Base-by-base conservation (phyloP, 2,113 vertebrate genomes). In the Tursiops truncatus region DNA sequence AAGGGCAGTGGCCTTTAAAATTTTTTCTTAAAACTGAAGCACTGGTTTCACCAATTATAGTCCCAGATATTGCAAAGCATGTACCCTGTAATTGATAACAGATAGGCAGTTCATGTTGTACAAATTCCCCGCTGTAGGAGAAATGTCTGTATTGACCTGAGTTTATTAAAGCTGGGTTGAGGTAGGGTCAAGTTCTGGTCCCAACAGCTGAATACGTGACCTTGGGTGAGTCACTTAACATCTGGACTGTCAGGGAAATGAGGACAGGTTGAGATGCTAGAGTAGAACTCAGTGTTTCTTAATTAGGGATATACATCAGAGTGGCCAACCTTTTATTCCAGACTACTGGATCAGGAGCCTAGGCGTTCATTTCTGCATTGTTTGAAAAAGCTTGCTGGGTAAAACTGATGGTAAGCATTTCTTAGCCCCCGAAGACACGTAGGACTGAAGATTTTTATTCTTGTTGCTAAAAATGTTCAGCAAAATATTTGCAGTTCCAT, bases 401-500 rank as follows among this genome's bases (percentile, higher is more conserved):
- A 76, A 58, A 95, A 85, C 18, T 89, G 33, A n/a, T 63, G 31
- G 67, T 31, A 79, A 44, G 33, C 23, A 65, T 95, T 93, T 97
- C 60, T 91, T 96, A 95, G 53, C 33, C 31, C 18, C 47, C 67
- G 5, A 70, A 81, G 21, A 77, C 3, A 36, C 5, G 1, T 36
- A 56, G n/a, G n/a, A 82, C 23, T 92, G 63, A 74, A 58, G 68
- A 84, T 5, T 67, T 21, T 65, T 96, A 56, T 95, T 93, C 91
- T 93, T 5, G 18, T 95, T 96, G 31, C 58, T 92, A 84, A 95
- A 91, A 67, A 53, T 28, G 67, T 80, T 92, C 20, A 96, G 68
- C 8, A 87, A 74, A 94, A 63, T 84, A 67, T 77, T 79, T 96
- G 92, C 20, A 71, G 2, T 96, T 94, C 15, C 26, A 25, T 83